Conservation (phyloP, 2,113 vertebrate genomes). For the Tetrao urogallus region DNA sequence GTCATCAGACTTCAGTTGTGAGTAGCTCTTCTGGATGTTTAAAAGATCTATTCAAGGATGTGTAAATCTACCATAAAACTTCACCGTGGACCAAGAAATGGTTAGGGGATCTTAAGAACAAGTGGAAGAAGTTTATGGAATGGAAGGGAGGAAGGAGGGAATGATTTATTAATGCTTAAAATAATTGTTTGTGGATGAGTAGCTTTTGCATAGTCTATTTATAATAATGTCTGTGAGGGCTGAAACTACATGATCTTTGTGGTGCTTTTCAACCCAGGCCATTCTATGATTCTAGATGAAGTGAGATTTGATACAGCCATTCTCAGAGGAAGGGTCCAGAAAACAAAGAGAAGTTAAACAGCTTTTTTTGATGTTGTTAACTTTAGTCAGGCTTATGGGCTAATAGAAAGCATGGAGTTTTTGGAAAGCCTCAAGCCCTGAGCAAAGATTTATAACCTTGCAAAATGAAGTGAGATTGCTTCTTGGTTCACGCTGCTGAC, state of each 20-base stretch:
- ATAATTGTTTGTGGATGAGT: not conserved
- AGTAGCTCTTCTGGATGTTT: not conserved
- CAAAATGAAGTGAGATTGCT: not conserved
- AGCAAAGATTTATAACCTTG: not conserved
- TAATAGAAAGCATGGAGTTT: not conserved
- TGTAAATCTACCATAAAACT: not conserved
- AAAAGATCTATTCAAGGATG: not conserved
- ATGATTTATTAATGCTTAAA: not conserved
- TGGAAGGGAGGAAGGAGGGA: not conserved
- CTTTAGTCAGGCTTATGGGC: not conserved
- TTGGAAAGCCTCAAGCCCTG: not conserved
- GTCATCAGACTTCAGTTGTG: not conserved
- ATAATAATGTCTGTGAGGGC: not conserved
- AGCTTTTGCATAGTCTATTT: not conserved
- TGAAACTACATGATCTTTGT: too few relatives aligned
- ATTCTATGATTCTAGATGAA: not conserved
- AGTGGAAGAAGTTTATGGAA: not conserved
- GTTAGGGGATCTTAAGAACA: not conserved
- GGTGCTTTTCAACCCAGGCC: too few relatives aligned
- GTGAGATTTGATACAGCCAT: not conserved
- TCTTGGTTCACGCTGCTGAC: not conserved
- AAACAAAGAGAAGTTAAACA: not conserved
- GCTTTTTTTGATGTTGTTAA: not conserved
- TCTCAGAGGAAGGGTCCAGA: not conserved
- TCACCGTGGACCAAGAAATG: rapidly evolving